phyloP scores from a whole-genome alignment of 1,140 invertebrate species.

The Harlomillsia oculata region DNA sequence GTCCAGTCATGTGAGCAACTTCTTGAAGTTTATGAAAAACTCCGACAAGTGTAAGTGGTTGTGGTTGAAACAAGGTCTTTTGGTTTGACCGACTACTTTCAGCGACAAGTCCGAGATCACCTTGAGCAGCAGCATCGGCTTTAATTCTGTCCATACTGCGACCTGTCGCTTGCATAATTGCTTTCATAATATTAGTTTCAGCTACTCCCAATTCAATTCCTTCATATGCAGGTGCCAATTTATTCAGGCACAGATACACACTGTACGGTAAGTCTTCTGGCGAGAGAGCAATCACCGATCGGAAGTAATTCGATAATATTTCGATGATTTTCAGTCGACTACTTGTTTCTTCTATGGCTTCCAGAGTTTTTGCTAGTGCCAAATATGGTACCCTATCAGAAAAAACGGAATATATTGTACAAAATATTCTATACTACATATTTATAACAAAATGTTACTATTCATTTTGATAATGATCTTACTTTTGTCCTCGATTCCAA shows the following conservation, averaged over 20 bases:
- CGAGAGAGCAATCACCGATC: slow-evolving; percentile 78
- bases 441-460: no score
- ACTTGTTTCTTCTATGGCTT: slow-evolving; percentile 80
- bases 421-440: slow-evolving; percentile 13
- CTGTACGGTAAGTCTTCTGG: slow-evolving; percentile 80
- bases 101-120: slow-evolving; percentile 88
- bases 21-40: slow-evolving; percentile 84
- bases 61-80: slow-evolving; percentile 68
- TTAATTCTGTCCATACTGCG: slow-evolving; percentile 77
- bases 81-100: slow-evolving; percentile 82
- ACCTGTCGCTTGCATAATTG: slow-evolving; percentile 85
- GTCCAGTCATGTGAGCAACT: slow-evolving; percentile 78
- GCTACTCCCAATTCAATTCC: slow-evolving; percentile 85
- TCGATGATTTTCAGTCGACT: slow-evolving; percentile 88
- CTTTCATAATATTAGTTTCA: slow-evolving; percentile 86
- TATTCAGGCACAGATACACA: slow-evolving; percentile 91
- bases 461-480: no score
- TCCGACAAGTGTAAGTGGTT: slow-evolving; percentile 51
- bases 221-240: slow-evolving; percentile 88
- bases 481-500: slow-evolving; percentile 70
- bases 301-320: slow-evolving; percentile 85
- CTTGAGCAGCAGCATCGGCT: slow-evolving; percentile 61
- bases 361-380: slow-evolving; percentile 79
- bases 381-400: slow-evolving; percentile 76
- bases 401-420: neutral